Conservation (phyloP, 2,113 vertebrate genomes). For the Coryphaenoides rupestris region DNA sequence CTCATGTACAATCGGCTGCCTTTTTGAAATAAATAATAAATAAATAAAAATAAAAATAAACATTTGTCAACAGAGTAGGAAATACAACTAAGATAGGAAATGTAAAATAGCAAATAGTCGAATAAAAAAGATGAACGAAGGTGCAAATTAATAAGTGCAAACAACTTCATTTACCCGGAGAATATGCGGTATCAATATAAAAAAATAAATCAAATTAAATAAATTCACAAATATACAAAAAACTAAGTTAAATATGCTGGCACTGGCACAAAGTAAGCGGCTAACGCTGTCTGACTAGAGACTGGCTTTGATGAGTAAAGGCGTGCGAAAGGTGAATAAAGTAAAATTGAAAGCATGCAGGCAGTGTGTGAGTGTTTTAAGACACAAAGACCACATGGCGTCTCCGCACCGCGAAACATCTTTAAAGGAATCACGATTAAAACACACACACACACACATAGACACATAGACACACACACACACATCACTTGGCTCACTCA, state of each 20-base stretch:
- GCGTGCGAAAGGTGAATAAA: slow-evolving; percentile 4
- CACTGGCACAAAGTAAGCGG: slow-evolving; percentile 46
- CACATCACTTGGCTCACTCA: background rate
- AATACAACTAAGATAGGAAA: background rate
- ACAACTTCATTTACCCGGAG: slow-evolving; percentile 31
- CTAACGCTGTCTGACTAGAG: slow-evolving; percentile 18
- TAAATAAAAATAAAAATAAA: no score
- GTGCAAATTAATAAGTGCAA: slow-evolving; percentile 19
- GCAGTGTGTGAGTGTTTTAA: slow-evolving; percentile 33
- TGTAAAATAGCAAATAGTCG: background rate
- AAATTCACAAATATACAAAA: slow-evolving; percentile 28
- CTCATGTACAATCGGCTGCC: background rate
- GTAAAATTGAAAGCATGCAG: slow-evolving; percentile 40
- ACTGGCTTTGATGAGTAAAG: slow-evolving; percentile 28
- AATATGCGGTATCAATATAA: background rate
- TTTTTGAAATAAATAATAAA: no score
- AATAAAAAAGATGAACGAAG: background rate
- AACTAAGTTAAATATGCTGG: slow-evolving; percentile 39
- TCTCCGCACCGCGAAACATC: background rate
- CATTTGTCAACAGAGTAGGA: background rate
- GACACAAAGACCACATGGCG: slow-evolving; percentile 24
- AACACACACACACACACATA: slow-evolving; percentile 9
- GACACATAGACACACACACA: no score
- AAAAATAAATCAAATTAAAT: slow-evolving; percentile 10
- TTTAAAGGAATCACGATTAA: no score